Evolutionary conservation across 2,797 vertebrate species (phyloP), one percentile per base, ranked within the genome.

Genomic region (Agapornis canus): DNA sequence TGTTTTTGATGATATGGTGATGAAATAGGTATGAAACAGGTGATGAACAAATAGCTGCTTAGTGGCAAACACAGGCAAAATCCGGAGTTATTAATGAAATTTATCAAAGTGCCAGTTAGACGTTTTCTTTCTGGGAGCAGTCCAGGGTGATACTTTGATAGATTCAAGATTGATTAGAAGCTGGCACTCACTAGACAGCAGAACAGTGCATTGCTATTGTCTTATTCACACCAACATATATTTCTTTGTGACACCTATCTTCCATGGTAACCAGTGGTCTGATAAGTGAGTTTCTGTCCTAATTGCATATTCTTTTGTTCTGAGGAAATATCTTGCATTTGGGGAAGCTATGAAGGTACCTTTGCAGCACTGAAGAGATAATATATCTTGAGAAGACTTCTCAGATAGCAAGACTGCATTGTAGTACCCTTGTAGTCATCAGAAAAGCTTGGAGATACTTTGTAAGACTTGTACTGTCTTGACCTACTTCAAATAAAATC

Each of bases 71-170:
- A 6, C 25, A 31, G 27, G 26, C 16, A 75, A 61, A 82, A 59
- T 78, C 56, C 70, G 52, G 13, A 91, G 26, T 32, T 52, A 61
- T 59, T 54, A 0, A 13, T 63, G 6, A 42, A 43, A 43, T 43
- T 92, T 72, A 39, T 21, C 0, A 45, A 23, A 43, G 26, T 68
- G 23, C 70, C 80, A 72, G 20, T 40, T 31, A 37, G 39, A 16
- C 10, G 13, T 72, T 91, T 91, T 47, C 18, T 82, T 82, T 56
- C 20, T 91, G 75, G 54, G 16, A 86, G 21, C 29, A 64, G 54
- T 79, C 54, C 32, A 85, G 40, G 32, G 73, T 75, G 86, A 86
- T 54, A 32, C 27, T 90, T 85, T 11, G 73, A 76, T 82, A 86
- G 65, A 48, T 57, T 89, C 42, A 66, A 63, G 59, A 76, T 43